Base-by-base conservation (phyloP, 2,113 vertebrate species). In the Calyptommatus sinebrachiatus region DNA sequence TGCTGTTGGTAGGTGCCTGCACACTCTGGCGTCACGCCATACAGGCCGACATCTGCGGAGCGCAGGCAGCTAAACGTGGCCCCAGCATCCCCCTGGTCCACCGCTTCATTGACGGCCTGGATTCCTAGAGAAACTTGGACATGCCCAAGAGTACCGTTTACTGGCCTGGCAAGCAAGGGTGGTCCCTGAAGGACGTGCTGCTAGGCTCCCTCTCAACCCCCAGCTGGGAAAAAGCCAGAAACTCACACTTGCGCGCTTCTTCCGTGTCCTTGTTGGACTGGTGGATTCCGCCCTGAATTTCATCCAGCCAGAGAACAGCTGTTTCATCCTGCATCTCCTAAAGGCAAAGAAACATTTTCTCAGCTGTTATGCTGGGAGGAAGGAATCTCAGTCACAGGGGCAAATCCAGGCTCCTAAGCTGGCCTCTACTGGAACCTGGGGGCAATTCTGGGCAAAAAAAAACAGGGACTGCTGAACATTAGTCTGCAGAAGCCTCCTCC, bases 281-380 rank as follows among this genome's bases (percentile, higher is more conserved):
- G 29, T 96, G 91, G 89, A 99, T 91, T 7, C 96, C 96, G 78
- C 96, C 96, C 86, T 99, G 98, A 89, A 99, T 99, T 94, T 99
- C 98, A 93, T 99, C 98, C 89, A 99, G 85, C 98, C 98, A 99
- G 53, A 99, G 91, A 60, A 98, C 98, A 77, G 98, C 98, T 45
- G 98, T 99, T 21, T 98, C 97, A 85, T 99, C 98, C 86, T 90
- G 95, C 1, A 96, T 98, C 90, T 99, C 98, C 98, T 99, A 87
- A 14, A 91, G 5, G 50, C 31, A 77, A 76, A 53, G n/a, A 76
- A 21, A 71, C 21, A 7, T 12, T 35, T 12, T n/a, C 29, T 7
- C 61, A 73, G 4, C 28, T 18, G 29, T 8, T 8, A 26, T 61
- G 45, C 50, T 60, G 48, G n/a, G 29, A 20, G 2, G n/a, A 20